phyloP scores from a whole-genome alignment of 2,888 invertebrate species.

The Andrena camellia region DNA sequence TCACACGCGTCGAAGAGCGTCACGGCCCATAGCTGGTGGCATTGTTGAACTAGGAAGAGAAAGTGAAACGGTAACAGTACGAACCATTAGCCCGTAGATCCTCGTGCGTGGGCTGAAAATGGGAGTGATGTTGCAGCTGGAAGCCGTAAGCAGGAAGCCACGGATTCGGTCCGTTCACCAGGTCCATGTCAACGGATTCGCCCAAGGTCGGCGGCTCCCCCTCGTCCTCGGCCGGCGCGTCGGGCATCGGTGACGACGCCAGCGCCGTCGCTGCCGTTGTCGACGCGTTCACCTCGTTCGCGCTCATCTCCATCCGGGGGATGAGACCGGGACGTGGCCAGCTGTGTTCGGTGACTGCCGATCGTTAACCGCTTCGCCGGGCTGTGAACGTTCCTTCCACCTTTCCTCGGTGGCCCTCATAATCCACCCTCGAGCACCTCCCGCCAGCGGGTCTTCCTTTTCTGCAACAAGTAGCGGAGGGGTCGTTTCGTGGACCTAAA shows the following conservation, averaged over 20 bases:
- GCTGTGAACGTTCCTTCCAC: conserved; percentile 80
- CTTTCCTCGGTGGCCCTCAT: conserved; percentile 74
- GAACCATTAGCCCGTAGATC: conserved; percentile 84
- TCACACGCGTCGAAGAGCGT: neutral
- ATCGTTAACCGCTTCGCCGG: conserved; percentile 80
- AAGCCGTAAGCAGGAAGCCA: conserved; percentile 93
- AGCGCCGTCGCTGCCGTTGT: conserved; percentile 60
- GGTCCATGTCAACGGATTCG: conserved; percentile 78
- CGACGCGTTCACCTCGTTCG: conserved; percentile 51
- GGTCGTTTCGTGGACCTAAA: neutral
- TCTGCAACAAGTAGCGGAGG: conserved; percentile 28
- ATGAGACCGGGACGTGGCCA: conserved; percentile 59
- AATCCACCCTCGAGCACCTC: conserved; percentile 61
- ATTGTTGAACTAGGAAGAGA: conserved; percentile 36
- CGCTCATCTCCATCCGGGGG: conserved; percentile 59
- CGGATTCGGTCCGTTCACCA: conserved; percentile 89
- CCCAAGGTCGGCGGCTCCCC: conserved; percentile 63
- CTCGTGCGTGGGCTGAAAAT: conserved; percentile 81
- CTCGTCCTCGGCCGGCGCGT: conserved; percentile 64
- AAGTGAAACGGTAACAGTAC: conserved; percentile 68
- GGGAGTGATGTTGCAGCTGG: conserved; percentile 88
- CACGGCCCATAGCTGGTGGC: neutral
- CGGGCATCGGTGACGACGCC: conserved; percentile 63
- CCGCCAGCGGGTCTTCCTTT: conserved; percentile 24
- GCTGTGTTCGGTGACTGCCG: conserved; percentile 65